Evolutionary conservation across 2,113 vertebrate species (phyloP).

Genomic region (Anser cygnoides): DNA sequence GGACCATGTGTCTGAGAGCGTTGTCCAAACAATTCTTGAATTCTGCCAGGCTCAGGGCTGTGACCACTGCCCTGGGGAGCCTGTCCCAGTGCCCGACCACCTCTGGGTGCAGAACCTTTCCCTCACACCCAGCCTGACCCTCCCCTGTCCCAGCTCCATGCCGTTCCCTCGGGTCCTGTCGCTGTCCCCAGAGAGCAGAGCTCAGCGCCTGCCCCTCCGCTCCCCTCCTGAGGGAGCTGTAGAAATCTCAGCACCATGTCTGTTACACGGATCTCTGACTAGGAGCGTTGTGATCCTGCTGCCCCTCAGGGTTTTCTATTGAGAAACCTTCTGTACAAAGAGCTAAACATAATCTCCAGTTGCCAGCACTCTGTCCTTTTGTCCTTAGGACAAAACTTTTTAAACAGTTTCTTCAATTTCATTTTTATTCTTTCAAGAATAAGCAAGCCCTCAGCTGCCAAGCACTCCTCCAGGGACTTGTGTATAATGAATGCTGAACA

Average conservation of each 20-base stretch:
- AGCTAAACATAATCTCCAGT: not conserved
- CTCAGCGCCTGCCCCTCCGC: too few species aligned
- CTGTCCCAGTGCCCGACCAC: too few species aligned
- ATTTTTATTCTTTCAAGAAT: slow-evolving; percentile 52
- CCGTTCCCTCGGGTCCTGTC: too few species aligned
- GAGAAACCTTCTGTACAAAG: not conserved
- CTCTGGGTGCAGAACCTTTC: too few species aligned
- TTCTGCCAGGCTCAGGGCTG: too few species aligned
- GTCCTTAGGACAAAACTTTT: not conserved
- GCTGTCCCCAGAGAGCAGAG: too few species aligned
- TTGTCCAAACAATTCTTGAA: too few species aligned
- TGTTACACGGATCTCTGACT: rapidly evolving
- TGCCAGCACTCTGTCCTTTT: not conserved
- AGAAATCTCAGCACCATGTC: rapidly evolving
- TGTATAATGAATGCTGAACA: slow-evolving; percentile 60
- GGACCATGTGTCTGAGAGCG: too few species aligned
- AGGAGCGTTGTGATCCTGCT: not conserved
- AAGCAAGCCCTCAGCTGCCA: slow-evolving; percentile 45
- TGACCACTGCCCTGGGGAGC: too few species aligned
- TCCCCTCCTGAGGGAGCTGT: too few species aligned
- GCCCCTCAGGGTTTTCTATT: not conserved
- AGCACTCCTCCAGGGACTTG: slow-evolving; percentile 31
- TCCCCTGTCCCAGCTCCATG: too few species aligned
- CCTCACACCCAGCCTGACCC: too few species aligned
- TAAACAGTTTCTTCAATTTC: not conserved